phyloP scores from a whole-genome alignment of 1,140 invertebrate species.

The Pomacea maculata region DNA sequence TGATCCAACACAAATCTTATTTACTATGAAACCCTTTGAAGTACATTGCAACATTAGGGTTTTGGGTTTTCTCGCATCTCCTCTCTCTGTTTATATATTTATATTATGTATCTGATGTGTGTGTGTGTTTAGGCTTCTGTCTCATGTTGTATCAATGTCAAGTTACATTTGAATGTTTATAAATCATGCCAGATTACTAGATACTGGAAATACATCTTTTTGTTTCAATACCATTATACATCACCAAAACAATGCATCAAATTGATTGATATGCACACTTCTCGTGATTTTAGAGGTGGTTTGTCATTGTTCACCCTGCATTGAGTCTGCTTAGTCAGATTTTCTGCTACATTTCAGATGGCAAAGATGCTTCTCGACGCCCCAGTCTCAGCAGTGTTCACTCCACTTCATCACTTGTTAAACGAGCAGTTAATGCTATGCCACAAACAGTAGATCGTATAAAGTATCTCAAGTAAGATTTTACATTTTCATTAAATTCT shows the following conservation, averaged over 20 bases:
- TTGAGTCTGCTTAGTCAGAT: not conserved
- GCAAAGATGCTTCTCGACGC: not conserved
- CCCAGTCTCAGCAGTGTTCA: conserved; percentile 23
- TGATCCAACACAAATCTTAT: too few species aligned
- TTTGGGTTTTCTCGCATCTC: not conserved
- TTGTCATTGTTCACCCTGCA: not conserved
- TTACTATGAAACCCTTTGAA: too few species aligned
- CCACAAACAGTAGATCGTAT: conserved; percentile 46
- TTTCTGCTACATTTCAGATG: not conserved
- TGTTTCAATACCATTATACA: not conserved
- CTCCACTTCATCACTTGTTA: conserved; percentile 26
- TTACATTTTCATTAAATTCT: not conserved
- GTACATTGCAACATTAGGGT: too few species aligned
- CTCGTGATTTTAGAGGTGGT: not conserved
- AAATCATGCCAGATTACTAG: too few species aligned
- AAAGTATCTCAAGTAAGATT: conserved; percentile 36
- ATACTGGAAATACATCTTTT: too few species aligned
- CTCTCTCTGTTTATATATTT: not conserved
- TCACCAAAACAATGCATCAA: not conserved
- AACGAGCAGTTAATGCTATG: conserved; percentile 22
- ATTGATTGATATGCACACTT: not conserved
- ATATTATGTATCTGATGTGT: not conserved
- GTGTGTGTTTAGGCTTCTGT: not conserved
- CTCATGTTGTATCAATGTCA: too few species aligned
- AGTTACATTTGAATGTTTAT: too few species aligned